A percentile compares a stretch with the other conserved stretches of the same genome.
Evolutionary conservation across 2,888 invertebrate species (phyloP).

Genomic region (Seira sanloemensis): DNA sequence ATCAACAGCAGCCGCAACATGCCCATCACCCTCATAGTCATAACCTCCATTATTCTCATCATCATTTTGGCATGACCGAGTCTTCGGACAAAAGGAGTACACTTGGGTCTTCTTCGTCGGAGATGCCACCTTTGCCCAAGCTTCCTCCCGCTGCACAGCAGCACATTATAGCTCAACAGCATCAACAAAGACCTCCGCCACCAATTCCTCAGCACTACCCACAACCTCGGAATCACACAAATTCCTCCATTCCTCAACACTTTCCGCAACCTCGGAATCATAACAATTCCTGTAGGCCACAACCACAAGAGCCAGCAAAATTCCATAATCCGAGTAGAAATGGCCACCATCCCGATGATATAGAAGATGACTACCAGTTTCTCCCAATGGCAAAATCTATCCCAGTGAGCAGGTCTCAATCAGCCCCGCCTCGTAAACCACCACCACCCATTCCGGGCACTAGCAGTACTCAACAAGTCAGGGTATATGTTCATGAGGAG

Average conservation of each 20-base stretch:
- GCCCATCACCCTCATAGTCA: conserved; percentile 11
- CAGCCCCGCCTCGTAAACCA: conserved; percentile 69
- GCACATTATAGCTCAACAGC: conserved; percentile 19
- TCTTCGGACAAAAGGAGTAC: conserved; percentile 33
- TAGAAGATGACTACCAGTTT: conserved; percentile 73
- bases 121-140: conserved; percentile 53
- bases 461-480: conserved; percentile 68
- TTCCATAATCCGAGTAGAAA: conserved; percentile 36
- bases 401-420: conserved; percentile 66
- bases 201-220: conserved; percentile 21
- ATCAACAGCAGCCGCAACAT: conserved; percentile 23
- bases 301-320: conserved; percentile 28
- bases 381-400: conserved; percentile 63
- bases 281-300: conserved; percentile 32
- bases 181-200: not conserved
- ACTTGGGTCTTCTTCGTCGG: not conserved
- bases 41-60: conserved; percentile 24
- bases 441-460: conserved; percentile 51
- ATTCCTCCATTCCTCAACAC: conserved; percentile 15
- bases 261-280: conserved; percentile 40
- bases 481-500: conserved; percentile 73
- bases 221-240: conserved; percentile 34
- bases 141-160: conserved; percentile 47
- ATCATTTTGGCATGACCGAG: conserved; percentile 24
- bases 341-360: conserved; percentile 65